phyloP scores from a whole-genome alignment of 2,888 invertebrate species.

The Conchocele bisecta region DNA sequence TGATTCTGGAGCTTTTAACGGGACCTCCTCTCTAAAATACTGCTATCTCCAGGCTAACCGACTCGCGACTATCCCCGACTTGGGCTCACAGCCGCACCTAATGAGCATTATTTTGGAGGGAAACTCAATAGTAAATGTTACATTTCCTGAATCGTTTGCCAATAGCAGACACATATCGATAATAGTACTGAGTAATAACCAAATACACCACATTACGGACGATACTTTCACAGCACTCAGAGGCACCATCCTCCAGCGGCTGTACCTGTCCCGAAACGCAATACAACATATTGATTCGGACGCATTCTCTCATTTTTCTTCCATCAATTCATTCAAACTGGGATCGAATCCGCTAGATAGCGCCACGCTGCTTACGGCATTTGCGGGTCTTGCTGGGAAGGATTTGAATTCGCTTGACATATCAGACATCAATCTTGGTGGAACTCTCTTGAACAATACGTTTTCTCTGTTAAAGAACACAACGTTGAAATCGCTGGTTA shows the following conservation, averaged over 20 bases:
- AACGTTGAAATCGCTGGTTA: slow-evolving; percentile 58
- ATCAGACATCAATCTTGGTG: slow-evolving; percentile 59
- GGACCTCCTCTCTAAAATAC: slow-evolving; percentile 37
- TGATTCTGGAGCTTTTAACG: slow-evolving; percentile 65
- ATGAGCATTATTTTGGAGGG: slow-evolving; percentile 62
- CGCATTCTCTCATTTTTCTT: slow-evolving; percentile 56
- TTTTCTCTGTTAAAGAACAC: slow-evolving; percentile 63
- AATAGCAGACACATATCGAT: too few species aligned
- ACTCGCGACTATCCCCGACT: slow-evolving; percentile 51
- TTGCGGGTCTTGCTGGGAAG: slow-evolving; percentile 55
- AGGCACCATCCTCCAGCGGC: slow-evolving; percentile 46
- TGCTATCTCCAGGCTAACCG: slow-evolving; percentile 61
- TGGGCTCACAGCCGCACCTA: slow-evolving; percentile 56
- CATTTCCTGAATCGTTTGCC: slow-evolving; percentile 63
- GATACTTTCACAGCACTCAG: slow-evolving; percentile 58
- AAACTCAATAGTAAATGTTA: slow-evolving; percentile 62
- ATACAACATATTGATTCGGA: slow-evolving; percentile 53
- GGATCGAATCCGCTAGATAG: slow-evolving; percentile 66
- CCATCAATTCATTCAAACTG: slow-evolving; percentile 66
- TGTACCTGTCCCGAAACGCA: slow-evolving; percentile 65
- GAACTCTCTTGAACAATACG: slow-evolving; percentile 56
- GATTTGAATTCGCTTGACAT: slow-evolving; percentile 66
- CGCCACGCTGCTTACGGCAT: slow-evolving; percentile 49
- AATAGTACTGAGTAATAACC: slow-evolving; percentile 67
- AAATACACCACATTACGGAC: slow-evolving; percentile 53